These are phyloP conservation scores for Epinotia brunnichana DNA, from an alignment of 2,888 invertebrate genomes.

Conservation along the genomic window DNA sequence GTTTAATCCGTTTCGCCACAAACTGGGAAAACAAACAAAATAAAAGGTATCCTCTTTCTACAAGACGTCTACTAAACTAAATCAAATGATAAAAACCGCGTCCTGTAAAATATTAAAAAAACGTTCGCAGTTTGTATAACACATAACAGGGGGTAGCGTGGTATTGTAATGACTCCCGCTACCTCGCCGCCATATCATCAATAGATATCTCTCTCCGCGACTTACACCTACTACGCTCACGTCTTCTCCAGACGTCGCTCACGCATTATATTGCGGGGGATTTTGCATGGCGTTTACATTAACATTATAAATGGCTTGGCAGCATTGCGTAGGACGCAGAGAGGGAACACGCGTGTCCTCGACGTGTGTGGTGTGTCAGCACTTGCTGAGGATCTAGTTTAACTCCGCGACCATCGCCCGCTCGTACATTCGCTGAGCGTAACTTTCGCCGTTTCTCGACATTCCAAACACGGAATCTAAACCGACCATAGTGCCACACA, in stretches of 20 bases:
- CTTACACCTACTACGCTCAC: conserved; percentile 12
- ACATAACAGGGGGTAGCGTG: background rate
- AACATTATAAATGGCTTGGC: background rate
- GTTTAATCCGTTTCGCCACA: conserved; percentile 48
- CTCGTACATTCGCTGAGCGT: conserved; percentile 30
- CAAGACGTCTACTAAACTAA: conserved; percentile 52
- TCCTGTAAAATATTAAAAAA: conserved; percentile 45
- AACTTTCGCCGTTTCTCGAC: conserved; percentile 39
- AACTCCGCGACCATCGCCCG: conserved; percentile 30
- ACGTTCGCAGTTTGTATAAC: conserved; percentile 44
- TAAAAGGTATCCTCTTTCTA: conserved; percentile 62
- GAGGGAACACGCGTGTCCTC: conserved; percentile 7
- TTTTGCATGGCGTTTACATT: background rate
- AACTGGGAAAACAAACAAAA: conserved; percentile 58
- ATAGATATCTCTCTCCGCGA: conserved; percentile 5
- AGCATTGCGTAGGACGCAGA: background rate
- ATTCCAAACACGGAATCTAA: conserved; percentile 41
- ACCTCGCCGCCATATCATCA: background rate
- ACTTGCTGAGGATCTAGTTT: conserved; percentile 35
- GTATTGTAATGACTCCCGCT: background rate
- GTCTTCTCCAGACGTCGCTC: background rate
- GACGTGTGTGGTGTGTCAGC: conserved; percentile 34
- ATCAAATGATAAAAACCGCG: conserved; percentile 46
- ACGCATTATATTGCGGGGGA: conserved; percentile 17
- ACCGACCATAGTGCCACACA: conserved; percentile 43